Percentiles rank a stretch among this genome's conserved stretches.
Evolutionary conservation across 2,113 vertebrate species (phyloP).

Genomic region (Gymnobelideus leadbeateri): DNA sequence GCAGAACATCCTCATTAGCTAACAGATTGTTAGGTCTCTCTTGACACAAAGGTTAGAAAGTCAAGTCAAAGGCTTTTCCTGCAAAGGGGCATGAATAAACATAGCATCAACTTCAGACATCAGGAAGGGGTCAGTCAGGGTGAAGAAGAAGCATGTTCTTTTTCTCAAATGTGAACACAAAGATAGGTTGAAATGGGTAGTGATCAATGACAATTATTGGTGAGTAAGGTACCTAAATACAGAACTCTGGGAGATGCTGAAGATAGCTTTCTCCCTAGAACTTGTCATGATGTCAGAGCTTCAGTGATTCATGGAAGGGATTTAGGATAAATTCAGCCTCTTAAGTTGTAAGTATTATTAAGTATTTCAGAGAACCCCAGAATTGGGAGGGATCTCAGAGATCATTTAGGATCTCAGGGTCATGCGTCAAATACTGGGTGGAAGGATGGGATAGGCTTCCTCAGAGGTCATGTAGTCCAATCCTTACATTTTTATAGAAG

Average conservation of each 20-base stretch:
- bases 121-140: neutral
- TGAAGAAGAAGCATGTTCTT: neutral
- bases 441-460: neutral
- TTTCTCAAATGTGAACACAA: neutral
- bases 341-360: no score
- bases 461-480: neutral
- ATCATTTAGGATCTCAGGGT: neutral
- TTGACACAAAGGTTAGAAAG: neutral
- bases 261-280: slow-evolving; percentile 18
- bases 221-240: neutral
- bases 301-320: neutral
- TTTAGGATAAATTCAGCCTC: neutral
- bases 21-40: neutral
- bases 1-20: neutral
- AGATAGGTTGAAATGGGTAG: neutral
- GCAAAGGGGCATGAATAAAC: neutral
- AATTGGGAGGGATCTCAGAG: neutral
- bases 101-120: neutral
- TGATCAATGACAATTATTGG: neutral
- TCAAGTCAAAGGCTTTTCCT: neutral
- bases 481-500: neutral
- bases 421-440: neutral
- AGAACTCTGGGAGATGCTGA: neutral
- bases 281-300: neutral
- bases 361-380: neutral